Percentiles rank a stretch among this genome's conserved stretches.
These are phyloP conservation scores for Phalanger gymnotis DNA, from an alignment of 2,797 vertebrate genomes.

Conservation along the genomic window DNA sequence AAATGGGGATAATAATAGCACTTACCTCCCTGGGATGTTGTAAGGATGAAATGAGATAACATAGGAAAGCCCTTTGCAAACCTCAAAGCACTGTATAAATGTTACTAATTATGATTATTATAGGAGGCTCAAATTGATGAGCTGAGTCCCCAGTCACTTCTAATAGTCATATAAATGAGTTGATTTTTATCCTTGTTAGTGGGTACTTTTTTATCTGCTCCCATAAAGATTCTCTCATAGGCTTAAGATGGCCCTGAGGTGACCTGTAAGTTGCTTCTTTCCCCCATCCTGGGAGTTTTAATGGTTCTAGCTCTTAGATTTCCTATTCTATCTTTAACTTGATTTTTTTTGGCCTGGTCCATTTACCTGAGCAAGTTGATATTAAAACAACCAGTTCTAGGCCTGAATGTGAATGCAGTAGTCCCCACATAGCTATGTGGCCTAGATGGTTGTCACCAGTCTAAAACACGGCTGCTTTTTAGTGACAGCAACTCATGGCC, in stretches of 20 bases:
- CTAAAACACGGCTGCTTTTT: neutral
- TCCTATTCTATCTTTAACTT: neutral
- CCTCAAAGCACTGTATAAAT: neutral
- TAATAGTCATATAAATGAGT: neutral
- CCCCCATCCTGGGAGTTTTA: neutral
- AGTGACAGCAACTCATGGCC: neutral
- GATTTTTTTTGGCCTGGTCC: neutral
- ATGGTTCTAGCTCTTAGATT: neutral
- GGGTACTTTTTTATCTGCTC: neutral
- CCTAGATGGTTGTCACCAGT: neutral
- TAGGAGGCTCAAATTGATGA: neutral
- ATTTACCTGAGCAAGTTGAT: neutral
- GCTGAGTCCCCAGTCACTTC: neutral
- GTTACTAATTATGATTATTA: neutral
- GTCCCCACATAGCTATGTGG: neutral
- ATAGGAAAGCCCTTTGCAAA: neutral
- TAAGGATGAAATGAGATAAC: neutral
- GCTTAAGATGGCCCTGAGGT: neutral
- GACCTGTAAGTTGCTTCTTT: neutral
- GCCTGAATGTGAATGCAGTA: neutral
- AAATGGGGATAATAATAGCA: neutral
- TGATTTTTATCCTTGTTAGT: neutral
- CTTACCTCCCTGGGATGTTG: neutral
- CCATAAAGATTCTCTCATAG: neutral
- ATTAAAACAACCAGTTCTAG: neutral